These are phyloP conservation scores for Drosophila gaucha DNA, from an alignment of 2,888 invertebrate species.

Conservation along the genomic window DNA sequence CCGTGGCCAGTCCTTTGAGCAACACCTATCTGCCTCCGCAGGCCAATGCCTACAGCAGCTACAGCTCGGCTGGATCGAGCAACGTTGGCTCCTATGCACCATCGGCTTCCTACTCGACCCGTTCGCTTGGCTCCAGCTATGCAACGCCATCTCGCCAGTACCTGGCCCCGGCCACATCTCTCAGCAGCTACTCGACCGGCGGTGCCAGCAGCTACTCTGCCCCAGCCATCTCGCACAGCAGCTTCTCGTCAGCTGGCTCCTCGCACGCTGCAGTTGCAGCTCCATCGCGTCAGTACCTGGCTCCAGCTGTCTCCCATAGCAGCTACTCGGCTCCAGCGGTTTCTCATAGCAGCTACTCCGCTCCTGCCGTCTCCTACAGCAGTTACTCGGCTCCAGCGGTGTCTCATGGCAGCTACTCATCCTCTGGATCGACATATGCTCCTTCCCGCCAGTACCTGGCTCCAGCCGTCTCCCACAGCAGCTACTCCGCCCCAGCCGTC, in stretches of 20 bases:
- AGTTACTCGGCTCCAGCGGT: slow-evolving; percentile 30
- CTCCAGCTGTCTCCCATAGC: slow-evolving; percentile 24
- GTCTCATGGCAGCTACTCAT: slow-evolving; percentile 29
- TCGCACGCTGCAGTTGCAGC: slow-evolving; percentile 24
- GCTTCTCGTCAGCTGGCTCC: slow-evolving; percentile 18
- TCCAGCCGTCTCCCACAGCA: slow-evolving; percentile 7
- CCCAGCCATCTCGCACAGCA: slow-evolving; percentile 18
- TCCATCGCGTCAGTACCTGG: slow-evolving; percentile 42
- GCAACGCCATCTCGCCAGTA: slow-evolving; percentile 29
- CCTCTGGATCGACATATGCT: slow-evolving; percentile 2
- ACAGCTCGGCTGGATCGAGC: slow-evolving; percentile 47
- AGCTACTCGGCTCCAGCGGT: slow-evolving; percentile 13
- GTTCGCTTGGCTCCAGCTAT: slow-evolving; percentile 23
- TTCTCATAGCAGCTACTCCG: slow-evolving; percentile 23
- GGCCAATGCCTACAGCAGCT: slow-evolving; percentile 50
- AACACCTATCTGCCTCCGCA: slow-evolving; percentile 66
- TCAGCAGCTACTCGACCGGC: slow-evolving; percentile 12
- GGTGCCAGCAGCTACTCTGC: slow-evolving; percentile 20
- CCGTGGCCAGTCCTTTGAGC: slow-evolving; percentile 54
- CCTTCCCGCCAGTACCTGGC: slow-evolving; percentile 21
- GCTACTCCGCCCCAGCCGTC: slow-evolving; percentile 16
- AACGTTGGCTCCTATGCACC: slow-evolving; percentile 24
- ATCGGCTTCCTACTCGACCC: slow-evolving; percentile 27
- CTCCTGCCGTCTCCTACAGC: slow-evolving; percentile 26
- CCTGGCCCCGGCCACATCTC: slow-evolving; percentile 23